These are phyloP conservation scores for Anser cygnoides DNA, from an alignment of 2,113 vertebrate genomes.

Conservation along the genomic window DNA sequence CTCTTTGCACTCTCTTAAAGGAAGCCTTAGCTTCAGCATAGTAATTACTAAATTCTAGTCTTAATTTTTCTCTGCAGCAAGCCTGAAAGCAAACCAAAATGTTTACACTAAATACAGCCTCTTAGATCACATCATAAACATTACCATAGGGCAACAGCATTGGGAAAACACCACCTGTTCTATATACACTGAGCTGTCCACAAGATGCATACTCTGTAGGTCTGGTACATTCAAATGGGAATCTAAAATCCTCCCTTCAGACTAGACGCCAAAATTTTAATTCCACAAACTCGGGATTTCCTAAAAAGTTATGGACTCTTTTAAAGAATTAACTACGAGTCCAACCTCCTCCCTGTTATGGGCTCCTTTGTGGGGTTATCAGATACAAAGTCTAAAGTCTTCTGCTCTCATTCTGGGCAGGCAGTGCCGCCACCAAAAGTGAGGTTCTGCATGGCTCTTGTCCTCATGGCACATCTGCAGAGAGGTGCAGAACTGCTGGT, in stretches of 20 bases:
- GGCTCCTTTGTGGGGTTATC: not conserved
- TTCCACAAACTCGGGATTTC: not conserved
- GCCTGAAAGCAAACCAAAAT: slow-evolving; percentile 28
- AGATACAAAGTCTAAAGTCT: not conserved
- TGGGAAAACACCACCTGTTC: slow-evolving; percentile 48
- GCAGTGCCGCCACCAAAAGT: not conserved
- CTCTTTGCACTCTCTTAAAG: not conserved
- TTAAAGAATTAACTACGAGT: not conserved
- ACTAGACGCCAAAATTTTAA: not conserved
- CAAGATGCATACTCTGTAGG: not conserved
- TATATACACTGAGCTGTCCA: not conserved
- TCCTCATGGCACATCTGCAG: not conserved
- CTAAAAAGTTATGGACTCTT: not conserved
- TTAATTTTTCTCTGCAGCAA: slow-evolving; percentile 35
- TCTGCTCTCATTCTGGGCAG: not conserved
- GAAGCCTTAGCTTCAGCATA: not conserved
- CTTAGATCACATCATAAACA: slow-evolving; percentile 41
- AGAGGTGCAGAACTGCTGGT: not conserved
- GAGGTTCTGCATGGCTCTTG: not conserved
- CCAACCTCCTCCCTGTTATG: not conserved
- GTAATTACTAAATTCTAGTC: slow-evolving; percentile 17
- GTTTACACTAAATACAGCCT: slow-evolving; percentile 52
- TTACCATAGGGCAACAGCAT: not conserved
- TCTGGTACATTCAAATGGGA: not conserved
- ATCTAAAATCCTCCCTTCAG: not conserved